Evolutionary conservation across 1,140 invertebrate genomes (phyloP).

Genomic region (Wiebesia pumilae): DNA sequence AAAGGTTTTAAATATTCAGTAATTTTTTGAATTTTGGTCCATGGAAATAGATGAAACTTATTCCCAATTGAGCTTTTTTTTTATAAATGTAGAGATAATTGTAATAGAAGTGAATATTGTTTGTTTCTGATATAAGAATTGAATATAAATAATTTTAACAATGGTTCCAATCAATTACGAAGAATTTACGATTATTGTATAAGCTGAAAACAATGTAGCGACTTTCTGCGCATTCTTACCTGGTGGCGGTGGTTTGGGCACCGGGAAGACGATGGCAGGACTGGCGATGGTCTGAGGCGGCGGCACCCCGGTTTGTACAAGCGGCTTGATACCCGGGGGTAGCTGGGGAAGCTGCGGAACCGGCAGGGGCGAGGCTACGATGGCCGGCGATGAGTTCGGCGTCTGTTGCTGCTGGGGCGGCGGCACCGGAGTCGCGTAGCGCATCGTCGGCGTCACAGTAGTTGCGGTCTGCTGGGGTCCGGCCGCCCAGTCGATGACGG

Average conservation of each 20-base stretch:
- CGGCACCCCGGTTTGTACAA: constrained; percentile 59
- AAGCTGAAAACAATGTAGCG: too few relatives aligned
- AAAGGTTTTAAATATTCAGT: too few relatives aligned
- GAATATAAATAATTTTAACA: too few relatives aligned
- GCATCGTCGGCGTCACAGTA: background rate
- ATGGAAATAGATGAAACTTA: too few relatives aligned
- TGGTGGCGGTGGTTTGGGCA: constrained; percentile 56
- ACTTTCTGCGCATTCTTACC: constrained; percentile 1
- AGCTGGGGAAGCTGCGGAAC: constrained; percentile 24
- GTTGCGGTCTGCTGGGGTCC: background rate
- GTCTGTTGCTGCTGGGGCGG: constrained; percentile 7
- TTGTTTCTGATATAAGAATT: too few relatives aligned
- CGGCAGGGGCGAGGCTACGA: constrained; percentile 50
- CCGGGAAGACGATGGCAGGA: constrained; percentile 61
- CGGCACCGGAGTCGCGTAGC: constrained; percentile 3
- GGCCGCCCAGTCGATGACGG: constrained; percentile 66
- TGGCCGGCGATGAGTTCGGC: constrained; percentile 19
- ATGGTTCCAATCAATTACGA: too few relatives aligned
- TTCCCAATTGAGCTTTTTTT: too few relatives aligned
- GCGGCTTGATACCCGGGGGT: constrained; percentile 26
- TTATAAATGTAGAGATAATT: too few relatives aligned
- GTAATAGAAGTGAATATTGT: too few relatives aligned
- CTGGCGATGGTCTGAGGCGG: constrained; percentile 62
- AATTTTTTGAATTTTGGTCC: too few relatives aligned
- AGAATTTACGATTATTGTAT: too few relatives aligned